Base-by-base conservation (phyloP, 2,888 invertebrate species). In the Seira musarum region DNA sequence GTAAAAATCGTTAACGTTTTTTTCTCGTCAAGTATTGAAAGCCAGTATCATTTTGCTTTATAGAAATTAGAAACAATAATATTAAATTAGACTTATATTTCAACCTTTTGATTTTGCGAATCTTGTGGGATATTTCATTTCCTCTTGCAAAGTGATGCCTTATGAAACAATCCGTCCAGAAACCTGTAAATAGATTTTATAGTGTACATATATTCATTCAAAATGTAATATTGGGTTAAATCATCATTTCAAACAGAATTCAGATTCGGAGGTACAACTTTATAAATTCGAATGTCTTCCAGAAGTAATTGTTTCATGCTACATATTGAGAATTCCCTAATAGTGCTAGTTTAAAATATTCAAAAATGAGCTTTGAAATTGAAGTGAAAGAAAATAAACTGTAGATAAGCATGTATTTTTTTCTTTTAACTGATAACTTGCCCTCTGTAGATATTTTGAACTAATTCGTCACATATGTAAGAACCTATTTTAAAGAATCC, bases 161-260 rank as follows among this genome's bases (percentile, higher is more conserved):
- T 63, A 24, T 63, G 63, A 1, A 63, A 63, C 63, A 24, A 24
- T 63, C 63, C 63, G 63, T 63, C 63, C 63, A 63, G 1, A 21
- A 63, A 63, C 8, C 8, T 63, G 63, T 63, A 24, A n/a, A 63
- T 61, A n/a, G n/a, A n/a, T n/a, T n/a, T n/a, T n/a, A n/a, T n/a
- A n/a, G n/a, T n/a, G n/a, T n/a, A n/a, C n/a, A n/a, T n/a, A n/a
- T n/a, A n/a, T n/a, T n/a, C n/a, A n/a, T n/a, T n/a, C n/a, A 61
- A 61, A 24, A 63, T 63, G n/a, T 8, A 24, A 1, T 24, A 24
- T 19, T 22, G 21, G 22, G 13, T 63, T 22, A 13, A 22, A 63
- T 8, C 25, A 22, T 6, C 13, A 22, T 13, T 63, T n/a, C 10
- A 24, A 63, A n/a, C 10, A 21, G 13, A 22, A 21, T 21, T 21